These are phyloP conservation scores for Belgica antarctica DNA, from an alignment of 2,888 invertebrate species.

Conservation along the genomic window DNA sequence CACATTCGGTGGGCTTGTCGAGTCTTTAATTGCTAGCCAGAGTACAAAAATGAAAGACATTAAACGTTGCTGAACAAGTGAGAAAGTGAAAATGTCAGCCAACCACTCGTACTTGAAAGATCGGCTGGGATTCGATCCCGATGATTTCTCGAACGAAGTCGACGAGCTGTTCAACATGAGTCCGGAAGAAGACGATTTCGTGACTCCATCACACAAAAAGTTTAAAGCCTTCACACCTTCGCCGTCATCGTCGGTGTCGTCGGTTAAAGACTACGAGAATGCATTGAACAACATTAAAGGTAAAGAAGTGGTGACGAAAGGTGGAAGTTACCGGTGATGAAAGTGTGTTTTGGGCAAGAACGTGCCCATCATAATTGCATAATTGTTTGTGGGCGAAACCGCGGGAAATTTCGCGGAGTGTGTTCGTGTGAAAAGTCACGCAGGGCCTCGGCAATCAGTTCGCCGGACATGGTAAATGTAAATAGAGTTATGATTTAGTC, in stretches of 20 bases:
- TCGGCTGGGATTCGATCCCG: conserved; percentile 76
- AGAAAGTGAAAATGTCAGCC: conserved; percentile 16
- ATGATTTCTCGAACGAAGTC: conserved; percentile 64
- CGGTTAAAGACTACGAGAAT: conserved; percentile 31
- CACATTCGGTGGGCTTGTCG: conserved; percentile 3
- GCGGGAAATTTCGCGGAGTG: not conserved
- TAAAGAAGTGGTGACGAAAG: conserved; percentile 13
- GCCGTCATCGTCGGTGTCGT: conserved; percentile 35
- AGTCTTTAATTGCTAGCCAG: not conserved
- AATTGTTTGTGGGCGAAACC: not conserved
- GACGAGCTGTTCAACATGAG: conserved; percentile 66
- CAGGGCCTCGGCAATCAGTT: not conserved
- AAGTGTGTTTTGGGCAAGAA: not conserved
- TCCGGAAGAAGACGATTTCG: conserved; percentile 30
- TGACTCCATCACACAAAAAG: conserved; percentile 41
- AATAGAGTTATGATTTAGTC: not conserved
- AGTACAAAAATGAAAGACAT: not conserved
- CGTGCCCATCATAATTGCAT: conserved; percentile 30
- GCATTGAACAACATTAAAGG: conserved; percentile 37
- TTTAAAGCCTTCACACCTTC: conserved; percentile 38
- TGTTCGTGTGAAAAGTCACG: not conserved
- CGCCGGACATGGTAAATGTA: not conserved
- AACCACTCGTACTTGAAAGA: conserved; percentile 71
- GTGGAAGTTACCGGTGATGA: not conserved
- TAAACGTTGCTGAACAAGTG: not conserved